Percentiles rank a stretch among this genome's conserved stretches.
These are phyloP conservation scores for Anguilla marmorata DNA, from an alignment of 2,797 vertebrate species.

Conservation along the genomic window DNA sequence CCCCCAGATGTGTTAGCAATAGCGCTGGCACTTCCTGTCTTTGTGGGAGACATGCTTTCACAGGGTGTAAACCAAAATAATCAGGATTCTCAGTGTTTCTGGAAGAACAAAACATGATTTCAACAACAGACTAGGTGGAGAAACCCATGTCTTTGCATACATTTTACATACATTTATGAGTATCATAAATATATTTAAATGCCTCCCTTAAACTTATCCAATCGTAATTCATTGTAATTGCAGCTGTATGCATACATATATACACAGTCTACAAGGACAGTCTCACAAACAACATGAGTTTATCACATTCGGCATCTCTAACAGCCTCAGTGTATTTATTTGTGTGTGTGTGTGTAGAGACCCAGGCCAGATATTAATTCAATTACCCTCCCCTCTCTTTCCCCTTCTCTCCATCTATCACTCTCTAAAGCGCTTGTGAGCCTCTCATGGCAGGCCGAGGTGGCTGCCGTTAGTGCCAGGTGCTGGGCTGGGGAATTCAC, in stretches of 20 bases:
- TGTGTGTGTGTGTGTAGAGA: slow-evolving; percentile 5
- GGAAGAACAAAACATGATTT: background rate
- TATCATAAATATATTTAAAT: background rate
- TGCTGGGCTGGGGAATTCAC: background rate
- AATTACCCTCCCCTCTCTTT: background rate
- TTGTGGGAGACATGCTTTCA: slow-evolving; percentile 23
- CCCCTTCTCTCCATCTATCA: background rate
- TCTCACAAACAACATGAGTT: background rate
- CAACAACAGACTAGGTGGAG: background rate
- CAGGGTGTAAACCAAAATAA: background rate
- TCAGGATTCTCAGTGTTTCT: background rate
- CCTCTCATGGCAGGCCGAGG: background rate
- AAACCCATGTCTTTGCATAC: background rate
- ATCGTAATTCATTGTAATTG: background rate
- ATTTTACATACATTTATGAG: background rate
- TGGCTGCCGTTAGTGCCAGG: too few species aligned
- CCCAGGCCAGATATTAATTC: background rate
- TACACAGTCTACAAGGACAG: background rate
- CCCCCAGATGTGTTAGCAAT: background rate
- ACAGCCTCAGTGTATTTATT: background rate
- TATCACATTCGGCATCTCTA: too few species aligned
- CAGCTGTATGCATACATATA: background rate
- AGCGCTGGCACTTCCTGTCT: background rate
- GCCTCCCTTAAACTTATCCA: slow-evolving; percentile 2
- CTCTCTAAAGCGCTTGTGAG: background rate